Conservation (phyloP, 2,113 vertebrate species). For the Carollia perspicillata region DNA sequence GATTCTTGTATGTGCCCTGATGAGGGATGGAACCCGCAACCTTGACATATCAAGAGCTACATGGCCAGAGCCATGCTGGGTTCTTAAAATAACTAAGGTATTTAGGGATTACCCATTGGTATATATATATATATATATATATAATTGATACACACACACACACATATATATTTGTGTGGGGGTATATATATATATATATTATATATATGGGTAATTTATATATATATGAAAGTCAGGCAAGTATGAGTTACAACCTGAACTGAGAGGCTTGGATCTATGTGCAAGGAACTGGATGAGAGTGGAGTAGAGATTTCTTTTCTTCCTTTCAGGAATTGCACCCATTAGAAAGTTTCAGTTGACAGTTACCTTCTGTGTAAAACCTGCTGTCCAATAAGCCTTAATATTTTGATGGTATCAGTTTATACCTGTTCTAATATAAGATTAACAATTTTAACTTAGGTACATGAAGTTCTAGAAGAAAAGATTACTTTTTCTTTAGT, state of each 20-base stretch:
- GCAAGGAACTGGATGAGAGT: background rate
- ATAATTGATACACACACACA: too few species aligned
- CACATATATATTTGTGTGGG: too few species aligned
- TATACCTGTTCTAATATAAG: background rate
- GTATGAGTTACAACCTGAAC: background rate
- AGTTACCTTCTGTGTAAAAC: background rate
- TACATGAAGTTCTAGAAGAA: background rate
- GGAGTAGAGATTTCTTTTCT: background rate
- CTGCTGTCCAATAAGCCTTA: background rate
- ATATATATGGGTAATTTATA: too few species aligned
- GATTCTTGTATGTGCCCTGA: too few species aligned
- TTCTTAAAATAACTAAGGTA: background rate
- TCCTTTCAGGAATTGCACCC: background rate
- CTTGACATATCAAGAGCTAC: too few species aligned
- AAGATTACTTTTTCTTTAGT: background rate
- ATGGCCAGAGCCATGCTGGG: background rate
- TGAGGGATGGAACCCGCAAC: too few species aligned
- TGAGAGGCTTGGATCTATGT: background rate
- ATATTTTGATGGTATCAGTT: background rate
- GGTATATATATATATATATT: too few species aligned
- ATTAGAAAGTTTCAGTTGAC: background rate
- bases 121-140: too few species aligned
- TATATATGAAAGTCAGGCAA: background rate
- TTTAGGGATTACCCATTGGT: background rate
- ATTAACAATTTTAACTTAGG: background rate